Percentiles rank a stretch among this genome's conserved stretches.
Evolutionary conservation across 1,140 invertebrate genomes (phyloP).

Genomic region (Platorchestia sp.): DNA sequence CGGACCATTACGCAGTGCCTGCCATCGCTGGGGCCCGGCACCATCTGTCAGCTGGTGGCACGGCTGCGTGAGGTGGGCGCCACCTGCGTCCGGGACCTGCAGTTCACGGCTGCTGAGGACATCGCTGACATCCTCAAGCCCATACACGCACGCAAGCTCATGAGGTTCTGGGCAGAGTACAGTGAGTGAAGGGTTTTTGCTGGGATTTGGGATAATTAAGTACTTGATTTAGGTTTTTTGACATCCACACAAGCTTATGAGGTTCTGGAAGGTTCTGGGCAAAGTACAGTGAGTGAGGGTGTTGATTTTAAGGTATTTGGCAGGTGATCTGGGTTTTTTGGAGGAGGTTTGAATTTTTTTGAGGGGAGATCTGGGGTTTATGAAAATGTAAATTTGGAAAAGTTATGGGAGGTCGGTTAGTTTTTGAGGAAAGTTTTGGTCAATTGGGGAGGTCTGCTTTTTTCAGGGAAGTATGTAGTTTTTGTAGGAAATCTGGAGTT

Average conservation of each 20-base stretch:
- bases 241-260: not conserved
- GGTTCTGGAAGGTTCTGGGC: not conserved
- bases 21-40: not conserved
- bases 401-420: too few relatives aligned
- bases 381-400: too few relatives aligned
- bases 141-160: slow-evolving; percentile 19
- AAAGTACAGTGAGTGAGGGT: not conserved
- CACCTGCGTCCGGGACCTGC: slow-evolving; percentile 24
- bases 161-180: slow-evolving; percentile 40
- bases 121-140: slow-evolving; percentile 29
- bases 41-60: not conserved
- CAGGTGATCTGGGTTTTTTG: not conserved
- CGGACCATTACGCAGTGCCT: slow-evolving; percentile 5
- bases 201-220: not conserved
- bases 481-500: too few relatives aligned
- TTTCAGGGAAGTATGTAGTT: too few relatives aligned
- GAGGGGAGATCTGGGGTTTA: not conserved
- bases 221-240: too few relatives aligned
- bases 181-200: not conserved
- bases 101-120: slow-evolving; percentile 39
- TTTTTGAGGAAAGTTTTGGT: too few relatives aligned
- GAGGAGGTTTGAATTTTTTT: not conserved
- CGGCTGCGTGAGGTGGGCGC: not conserved
- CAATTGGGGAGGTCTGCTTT: too few relatives aligned
- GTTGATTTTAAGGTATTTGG: not conserved